Conservation (phyloP, 2,113 vertebrate species). For the Apistogramma diplotaenia region DNA sequence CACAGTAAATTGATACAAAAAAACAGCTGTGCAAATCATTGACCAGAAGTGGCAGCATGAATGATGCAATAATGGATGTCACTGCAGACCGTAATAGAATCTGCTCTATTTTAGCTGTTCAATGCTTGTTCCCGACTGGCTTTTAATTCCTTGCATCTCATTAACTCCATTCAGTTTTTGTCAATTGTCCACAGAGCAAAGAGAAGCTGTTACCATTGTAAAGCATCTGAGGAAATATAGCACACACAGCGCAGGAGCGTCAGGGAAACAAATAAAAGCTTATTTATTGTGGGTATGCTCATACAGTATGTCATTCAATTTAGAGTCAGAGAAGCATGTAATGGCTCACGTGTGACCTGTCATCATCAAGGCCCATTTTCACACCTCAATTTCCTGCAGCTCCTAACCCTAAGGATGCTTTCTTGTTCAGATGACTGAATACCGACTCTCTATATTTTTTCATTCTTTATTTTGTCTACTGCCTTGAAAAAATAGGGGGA, state of each 20-base stretch:
- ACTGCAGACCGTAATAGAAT: neutral
- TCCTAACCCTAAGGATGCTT: neutral
- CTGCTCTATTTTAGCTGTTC: neutral
- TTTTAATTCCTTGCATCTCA: neutral
- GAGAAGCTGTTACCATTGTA: neutral
- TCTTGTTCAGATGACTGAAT: neutral
- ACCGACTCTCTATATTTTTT: neutral
- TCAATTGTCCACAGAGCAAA: neutral
- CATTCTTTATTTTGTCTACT: neutral
- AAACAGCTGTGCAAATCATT: neutral
- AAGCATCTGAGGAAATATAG: neutral
- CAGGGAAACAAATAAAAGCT: neutral
- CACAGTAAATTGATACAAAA: neutral
- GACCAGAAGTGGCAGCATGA: neutral
- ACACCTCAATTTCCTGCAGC: neutral
- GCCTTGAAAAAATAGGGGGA: constrained; percentile 9
- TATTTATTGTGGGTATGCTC: neutral
- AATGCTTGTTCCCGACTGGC: neutral
- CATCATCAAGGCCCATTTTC: constrained; percentile 15
- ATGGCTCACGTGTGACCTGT: neutral
- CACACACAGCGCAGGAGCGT: neutral
- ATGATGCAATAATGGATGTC: neutral
- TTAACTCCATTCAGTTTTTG: neutral
- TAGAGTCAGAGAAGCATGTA: neutral
- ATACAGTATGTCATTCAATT: neutral